Conservation (phyloP, 2,797 vertebrate species). For the Ceryle rudis region DNA sequence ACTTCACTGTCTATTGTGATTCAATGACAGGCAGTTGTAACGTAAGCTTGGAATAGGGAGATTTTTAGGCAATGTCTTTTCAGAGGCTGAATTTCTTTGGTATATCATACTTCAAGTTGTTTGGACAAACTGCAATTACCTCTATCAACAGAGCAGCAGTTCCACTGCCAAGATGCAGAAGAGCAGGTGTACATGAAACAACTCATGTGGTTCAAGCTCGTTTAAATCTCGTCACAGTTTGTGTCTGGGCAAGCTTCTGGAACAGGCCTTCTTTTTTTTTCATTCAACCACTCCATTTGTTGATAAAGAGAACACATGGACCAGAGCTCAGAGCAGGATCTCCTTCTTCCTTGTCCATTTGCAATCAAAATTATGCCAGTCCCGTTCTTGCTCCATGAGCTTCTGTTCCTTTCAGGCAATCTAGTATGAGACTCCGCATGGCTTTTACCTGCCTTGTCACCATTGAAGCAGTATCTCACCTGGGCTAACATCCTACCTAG, state of each 20-base stretch:
- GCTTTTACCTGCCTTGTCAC: not conserved
- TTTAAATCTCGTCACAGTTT: not conserved
- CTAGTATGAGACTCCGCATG: not conserved
- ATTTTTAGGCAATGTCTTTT: not conserved
- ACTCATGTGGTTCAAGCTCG: not conserved
- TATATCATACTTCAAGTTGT: not conserved
- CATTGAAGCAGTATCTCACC: not conserved
- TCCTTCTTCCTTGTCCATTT: not conserved
- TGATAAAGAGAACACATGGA: not conserved
- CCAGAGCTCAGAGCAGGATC: not conserved
- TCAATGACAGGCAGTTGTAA: not conserved
- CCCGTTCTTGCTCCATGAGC: fast-evolving
- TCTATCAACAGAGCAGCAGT: not conserved
- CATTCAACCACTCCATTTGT: not conserved
- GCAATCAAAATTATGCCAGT: not conserved
- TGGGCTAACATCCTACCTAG: not conserved
- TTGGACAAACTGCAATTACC: not conserved
- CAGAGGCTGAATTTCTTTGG: not conserved
- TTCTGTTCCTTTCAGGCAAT: not conserved
- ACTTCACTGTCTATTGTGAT: not conserved
- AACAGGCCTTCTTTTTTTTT: not conserved
- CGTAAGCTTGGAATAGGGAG: not conserved
- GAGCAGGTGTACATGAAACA: not conserved
- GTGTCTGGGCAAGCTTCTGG: not conserved
- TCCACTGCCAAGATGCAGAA: not conserved